Percentiles rank a stretch among this genome's conserved stretches.
These are phyloP conservation scores for Drosophila ambigua DNA, from an alignment of 1,140 invertebrate genomes.

Conservation along the genomic window DNA sequence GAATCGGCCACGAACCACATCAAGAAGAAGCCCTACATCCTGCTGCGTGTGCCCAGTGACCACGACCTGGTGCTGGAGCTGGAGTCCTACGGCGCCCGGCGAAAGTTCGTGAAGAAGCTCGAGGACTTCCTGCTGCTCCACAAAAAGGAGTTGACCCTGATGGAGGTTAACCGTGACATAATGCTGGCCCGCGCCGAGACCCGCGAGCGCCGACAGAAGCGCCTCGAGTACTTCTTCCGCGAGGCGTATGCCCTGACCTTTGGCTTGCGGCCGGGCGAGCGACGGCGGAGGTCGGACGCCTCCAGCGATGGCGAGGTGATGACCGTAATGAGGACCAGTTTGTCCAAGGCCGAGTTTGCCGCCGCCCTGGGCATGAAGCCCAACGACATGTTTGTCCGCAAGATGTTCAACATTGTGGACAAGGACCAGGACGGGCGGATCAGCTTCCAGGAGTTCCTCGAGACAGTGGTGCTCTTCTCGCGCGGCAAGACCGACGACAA, in stretches of 20 bases:
- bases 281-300: constrained; percentile 88
- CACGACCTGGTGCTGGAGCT: constrained; percentile 98
- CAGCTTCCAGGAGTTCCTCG: constrained; percentile 98
- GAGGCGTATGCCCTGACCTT: constrained; percentile 98
- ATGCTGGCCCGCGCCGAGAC: constrained; percentile 98
- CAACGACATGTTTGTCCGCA: constrained; percentile 98
- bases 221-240: constrained; percentile 98
- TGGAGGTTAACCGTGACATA: constrained; percentile 88
- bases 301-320: constrained; percentile 92
- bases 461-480: constrained; percentile 96
- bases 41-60: constrained; percentile 94
- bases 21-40: constrained; percentile 92
- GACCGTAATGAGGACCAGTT: constrained; percentile 96
- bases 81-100: constrained; percentile 90
- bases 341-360: constrained; percentile 98
- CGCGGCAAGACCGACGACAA: constrained; percentile 98
- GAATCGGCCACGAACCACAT: constrained; percentile 91
- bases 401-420: constrained; percentile 99
- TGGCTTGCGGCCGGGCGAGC: constrained; percentile 90
- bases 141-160: constrained; percentile 88
- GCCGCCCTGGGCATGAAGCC: constrained; percentile 98
- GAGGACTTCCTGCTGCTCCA: constrained; percentile 92
- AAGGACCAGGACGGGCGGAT: constrained; percentile 98
- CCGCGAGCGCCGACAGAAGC: constrained; percentile 95
- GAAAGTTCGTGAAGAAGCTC: constrained; percentile 96